Evolutionary conservation across 2,888 invertebrate genomes (phyloP).

Genomic region (Ferdinandea cuprea): DNA sequence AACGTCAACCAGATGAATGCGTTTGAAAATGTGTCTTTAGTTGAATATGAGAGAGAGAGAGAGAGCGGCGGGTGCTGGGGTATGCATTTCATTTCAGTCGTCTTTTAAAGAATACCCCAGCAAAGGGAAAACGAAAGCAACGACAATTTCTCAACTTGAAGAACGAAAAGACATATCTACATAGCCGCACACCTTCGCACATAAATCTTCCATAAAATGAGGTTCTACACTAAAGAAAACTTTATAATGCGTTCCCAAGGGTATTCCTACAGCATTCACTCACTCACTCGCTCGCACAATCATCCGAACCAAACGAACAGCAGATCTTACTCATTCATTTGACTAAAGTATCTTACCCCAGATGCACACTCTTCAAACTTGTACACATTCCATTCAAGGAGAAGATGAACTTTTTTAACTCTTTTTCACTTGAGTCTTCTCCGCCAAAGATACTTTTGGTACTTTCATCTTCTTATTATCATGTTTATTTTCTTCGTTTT

Average conservation of each 20-base stretch:
- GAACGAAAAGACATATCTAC: not conserved
- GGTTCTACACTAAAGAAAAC: conserved; percentile 33
- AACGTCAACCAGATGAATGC: conserved; percentile 51
- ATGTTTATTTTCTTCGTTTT: no score
- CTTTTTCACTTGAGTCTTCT: no score
- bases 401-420: conserved; percentile 28
- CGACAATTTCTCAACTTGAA: not conserved
- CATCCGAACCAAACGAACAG: no score
- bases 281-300: not conserved
- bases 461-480: no score
- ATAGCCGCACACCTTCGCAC: not conserved
- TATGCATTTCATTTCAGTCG: not conserved
- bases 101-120: not conserved
- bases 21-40: conserved; percentile 30
- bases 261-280: not conserved
- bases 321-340: conserved; percentile 47
- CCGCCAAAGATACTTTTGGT: no score
- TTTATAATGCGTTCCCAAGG: conserved; percentile 39
- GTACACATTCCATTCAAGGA: conserved; percentile 32
- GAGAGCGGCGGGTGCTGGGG: no score
- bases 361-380: conserved; percentile 49
- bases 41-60: no score
- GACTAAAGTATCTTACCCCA: conserved; percentile 45
- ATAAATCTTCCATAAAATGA: conserved; percentile 45
- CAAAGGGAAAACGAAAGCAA: conserved; percentile 10